These are phyloP conservation scores for Campaea margaritaria DNA, from an alignment of 2,888 invertebrate species.

Conservation along the genomic window DNA sequence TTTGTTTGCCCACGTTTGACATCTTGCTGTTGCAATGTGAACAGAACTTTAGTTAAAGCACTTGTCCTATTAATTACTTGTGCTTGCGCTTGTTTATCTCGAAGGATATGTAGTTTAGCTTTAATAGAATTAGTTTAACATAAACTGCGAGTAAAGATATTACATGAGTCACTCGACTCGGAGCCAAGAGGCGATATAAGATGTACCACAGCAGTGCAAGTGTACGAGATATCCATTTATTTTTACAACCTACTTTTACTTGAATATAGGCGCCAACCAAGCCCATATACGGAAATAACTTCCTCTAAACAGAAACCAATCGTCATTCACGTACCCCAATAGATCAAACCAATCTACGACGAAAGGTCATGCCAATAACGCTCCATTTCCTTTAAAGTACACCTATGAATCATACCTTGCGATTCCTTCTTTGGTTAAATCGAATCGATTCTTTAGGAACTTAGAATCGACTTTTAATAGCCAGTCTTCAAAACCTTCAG, in stretches of 20 bases:
- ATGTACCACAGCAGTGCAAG: too few relatives aligned
- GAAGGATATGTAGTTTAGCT: too few relatives aligned
- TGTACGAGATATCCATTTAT: too few relatives aligned
- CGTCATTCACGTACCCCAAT: conserved; percentile 10
- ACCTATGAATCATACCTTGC: conserved; percentile 60
- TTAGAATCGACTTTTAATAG: conserved; percentile 53
- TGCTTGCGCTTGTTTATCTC: too few relatives aligned
- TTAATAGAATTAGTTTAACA: too few relatives aligned
- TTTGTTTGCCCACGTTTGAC: too few relatives aligned
- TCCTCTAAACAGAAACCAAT: conserved; percentile 22
- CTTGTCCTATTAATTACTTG: too few relatives aligned
- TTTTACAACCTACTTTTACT: conserved; percentile 8
- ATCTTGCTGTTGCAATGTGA: too few relatives aligned
- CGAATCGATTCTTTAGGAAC: conserved; percentile 57
- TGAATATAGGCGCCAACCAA: conserved; percentile 12
- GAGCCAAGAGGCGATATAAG: too few relatives aligned
- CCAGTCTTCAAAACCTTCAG: conserved; percentile 21
- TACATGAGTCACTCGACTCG: too few relatives aligned
- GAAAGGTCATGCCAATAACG: conserved; percentile 44
- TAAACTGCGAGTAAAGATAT: too few relatives aligned
- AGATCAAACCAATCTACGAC: conserved; percentile 19
- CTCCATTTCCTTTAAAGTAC: conserved; percentile 49
- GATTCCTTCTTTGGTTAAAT: conserved; percentile 68
- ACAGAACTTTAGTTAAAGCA: too few relatives aligned
- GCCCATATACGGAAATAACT: conserved; percentile 21